Percentiles rank a stretch among this genome's conserved stretches.
These are phyloP conservation scores for Drosophila mimica DNA, from an alignment of 2,888 invertebrate species.

Conservation along the genomic window DNA sequence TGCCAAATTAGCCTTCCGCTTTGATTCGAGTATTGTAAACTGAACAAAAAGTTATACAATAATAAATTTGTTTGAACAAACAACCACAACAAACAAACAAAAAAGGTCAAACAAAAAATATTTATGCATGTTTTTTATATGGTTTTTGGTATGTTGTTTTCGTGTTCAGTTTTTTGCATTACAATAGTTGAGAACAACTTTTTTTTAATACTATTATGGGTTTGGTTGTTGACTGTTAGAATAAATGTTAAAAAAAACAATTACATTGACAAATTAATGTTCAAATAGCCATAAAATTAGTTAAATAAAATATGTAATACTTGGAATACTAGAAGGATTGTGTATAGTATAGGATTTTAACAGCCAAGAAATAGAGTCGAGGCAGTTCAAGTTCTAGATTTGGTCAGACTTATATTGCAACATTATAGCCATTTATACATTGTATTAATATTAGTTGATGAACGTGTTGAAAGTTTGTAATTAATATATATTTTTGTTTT, in stretches of 20 bases:
- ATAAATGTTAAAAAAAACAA: neutral
- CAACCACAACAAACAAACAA: constrained; percentile 31
- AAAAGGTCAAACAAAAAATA: constrained; percentile 66
- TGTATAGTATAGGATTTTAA: neutral
- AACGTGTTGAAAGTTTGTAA: neutral
- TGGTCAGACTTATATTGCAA: neutral
- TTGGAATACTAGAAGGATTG: neutral
- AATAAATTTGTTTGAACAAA: constrained; percentile 13
- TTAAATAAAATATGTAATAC: neutral
- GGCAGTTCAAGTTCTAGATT: neutral
- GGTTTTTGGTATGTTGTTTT: constrained; percentile 2
- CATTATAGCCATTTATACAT: neutral
- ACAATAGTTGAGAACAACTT: neutral
- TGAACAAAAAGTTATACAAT: constrained; percentile 24
- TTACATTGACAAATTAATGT: neutral
- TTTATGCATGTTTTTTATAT: constrained; percentile 43
- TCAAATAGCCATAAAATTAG: neutral
- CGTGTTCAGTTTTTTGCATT: constrained; percentile 27
- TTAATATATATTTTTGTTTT: too few species aligned
- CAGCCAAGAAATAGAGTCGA: neutral
- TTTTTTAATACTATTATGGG: neutral
- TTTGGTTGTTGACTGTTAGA: neutral
- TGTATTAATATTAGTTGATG: neutral
- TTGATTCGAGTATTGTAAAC: constrained; percentile 56
- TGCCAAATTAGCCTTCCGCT: constrained; percentile 66